A percentile compares a stretch with the other conserved stretches of the same genome.
Conservation (phyloP, 2,113 vertebrate genomes). For the Sakesphorus luctuosus region DNA sequence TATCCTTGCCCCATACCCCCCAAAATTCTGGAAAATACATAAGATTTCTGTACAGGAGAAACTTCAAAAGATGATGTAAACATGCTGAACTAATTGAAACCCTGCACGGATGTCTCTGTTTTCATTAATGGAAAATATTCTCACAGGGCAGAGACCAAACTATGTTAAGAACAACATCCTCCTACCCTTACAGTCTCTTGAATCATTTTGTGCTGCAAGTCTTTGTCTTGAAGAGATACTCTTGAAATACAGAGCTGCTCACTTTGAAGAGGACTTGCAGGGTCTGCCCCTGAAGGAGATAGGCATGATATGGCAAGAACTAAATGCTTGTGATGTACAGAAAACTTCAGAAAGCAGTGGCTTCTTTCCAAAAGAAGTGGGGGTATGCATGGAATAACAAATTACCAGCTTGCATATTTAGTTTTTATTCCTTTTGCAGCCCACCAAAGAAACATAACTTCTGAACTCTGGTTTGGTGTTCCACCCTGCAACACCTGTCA, state of each 20-base stretch:
- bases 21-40: background rate
- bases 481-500: fast-evolving
- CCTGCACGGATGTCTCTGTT: background rate
- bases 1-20: background rate
- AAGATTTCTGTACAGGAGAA: background rate
- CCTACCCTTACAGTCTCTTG: background rate
- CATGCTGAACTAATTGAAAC: background rate
- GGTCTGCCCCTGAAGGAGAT: background rate
- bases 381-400: background rate
- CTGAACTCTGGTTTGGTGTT: background rate
- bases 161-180: background rate
- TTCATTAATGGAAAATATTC: constrained; percentile 6
- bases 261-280: background rate
- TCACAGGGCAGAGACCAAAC: background rate
- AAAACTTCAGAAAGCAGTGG: background rate
- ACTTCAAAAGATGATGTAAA: background rate
- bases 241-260: background rate
- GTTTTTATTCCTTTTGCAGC: background rate
- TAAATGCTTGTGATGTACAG: background rate
- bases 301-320: fast-evolving
- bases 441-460: fast-evolving
- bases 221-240: background rate
- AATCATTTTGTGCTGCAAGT: background rate
- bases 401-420: background rate
- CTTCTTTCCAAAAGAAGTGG: background rate